These are phyloP conservation scores for Hyperopisus bebe DNA, from an alignment of 2,113 vertebrate species.

Conservation along the genomic window DNA sequence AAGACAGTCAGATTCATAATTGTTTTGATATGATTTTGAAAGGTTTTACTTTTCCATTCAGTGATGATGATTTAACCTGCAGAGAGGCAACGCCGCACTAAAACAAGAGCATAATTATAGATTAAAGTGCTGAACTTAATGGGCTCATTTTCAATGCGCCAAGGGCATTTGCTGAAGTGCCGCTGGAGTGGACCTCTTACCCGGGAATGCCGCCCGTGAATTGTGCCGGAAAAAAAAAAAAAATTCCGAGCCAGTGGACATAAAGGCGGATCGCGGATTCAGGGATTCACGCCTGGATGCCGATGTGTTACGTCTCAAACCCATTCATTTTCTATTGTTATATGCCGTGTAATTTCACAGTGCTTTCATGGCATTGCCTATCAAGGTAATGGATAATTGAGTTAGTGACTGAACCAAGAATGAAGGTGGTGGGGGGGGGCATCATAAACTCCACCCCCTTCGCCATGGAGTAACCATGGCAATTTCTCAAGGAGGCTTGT, in stretches of 20 bases:
- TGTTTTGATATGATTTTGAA: slow-evolving; percentile 45
- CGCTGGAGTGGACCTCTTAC: slow-evolving; percentile 51
- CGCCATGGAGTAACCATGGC: slow-evolving; percentile 50
- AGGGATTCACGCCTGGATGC: not conserved
- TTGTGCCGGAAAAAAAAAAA: slow-evolving; percentile 7
- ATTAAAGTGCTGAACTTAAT: slow-evolving; percentile 64
- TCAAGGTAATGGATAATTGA: slow-evolving; percentile 40
- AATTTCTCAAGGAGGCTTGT: slow-evolving; percentile 36
- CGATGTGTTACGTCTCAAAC: not conserved
- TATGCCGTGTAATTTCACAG: not conserved
- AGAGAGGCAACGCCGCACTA: slow-evolving; percentile 37
- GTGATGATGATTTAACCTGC: slow-evolving; percentile 47
- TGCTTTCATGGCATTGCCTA: slow-evolving; percentile 28
- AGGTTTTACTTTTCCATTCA: slow-evolving; percentile 28
- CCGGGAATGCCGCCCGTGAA: slow-evolving; percentile 39
- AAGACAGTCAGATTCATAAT: slow-evolving; percentile 32
- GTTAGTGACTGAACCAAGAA: slow-evolving; percentile 35
- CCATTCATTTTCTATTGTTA: not conserved
- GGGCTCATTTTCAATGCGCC: slow-evolving; percentile 60
- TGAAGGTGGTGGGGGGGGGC: slow-evolving; percentile 28
- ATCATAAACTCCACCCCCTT: slow-evolving; percentile 52
- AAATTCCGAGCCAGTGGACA: not conserved
- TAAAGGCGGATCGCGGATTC: not conserved
- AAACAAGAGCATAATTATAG: slow-evolving; percentile 61
- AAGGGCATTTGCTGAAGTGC: slow-evolving; percentile 58